A percentile compares a stretch with the other conserved stretches of the same genome.
Conservation (phyloP, 1,140 invertebrate species). For the Melitaea cinxia region DNA sequence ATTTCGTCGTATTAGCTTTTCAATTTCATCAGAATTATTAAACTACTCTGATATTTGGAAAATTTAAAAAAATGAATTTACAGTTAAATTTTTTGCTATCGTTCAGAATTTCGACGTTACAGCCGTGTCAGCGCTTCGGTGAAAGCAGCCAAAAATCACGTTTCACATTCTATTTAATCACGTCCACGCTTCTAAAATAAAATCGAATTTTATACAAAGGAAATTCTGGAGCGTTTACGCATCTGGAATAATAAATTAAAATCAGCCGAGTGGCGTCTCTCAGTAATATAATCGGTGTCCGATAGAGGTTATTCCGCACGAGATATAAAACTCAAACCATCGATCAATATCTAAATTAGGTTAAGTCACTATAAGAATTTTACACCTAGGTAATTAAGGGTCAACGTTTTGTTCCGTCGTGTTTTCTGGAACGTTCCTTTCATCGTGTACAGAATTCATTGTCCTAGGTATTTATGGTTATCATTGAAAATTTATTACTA, state of each 20-base stretch:
- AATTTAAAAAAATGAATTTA: constrained; percentile 11
- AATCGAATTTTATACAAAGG: constrained; percentile 57
- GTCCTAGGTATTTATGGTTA: constrained; percentile 25
- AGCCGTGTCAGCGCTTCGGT: constrained; percentile 36
- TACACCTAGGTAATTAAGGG: constrained; percentile 41
- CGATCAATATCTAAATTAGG: constrained; percentile 42
- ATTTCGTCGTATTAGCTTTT: neutral
- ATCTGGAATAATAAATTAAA: constrained; percentile 47
- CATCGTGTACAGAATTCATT: constrained; percentile 21
- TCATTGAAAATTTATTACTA: constrained; percentile 47
- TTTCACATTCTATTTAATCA: constrained; percentile 56
- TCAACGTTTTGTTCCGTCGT: constrained; percentile 15
- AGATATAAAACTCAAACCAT: constrained; percentile 3
- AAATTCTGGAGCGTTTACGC: constrained; percentile 45
- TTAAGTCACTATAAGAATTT: constrained; percentile 49
- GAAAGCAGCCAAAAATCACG: constrained; percentile 52
- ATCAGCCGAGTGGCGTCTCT: constrained; percentile 13
- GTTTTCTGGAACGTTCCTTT: constrained; percentile 31
- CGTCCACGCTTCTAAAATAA: constrained; percentile 46
- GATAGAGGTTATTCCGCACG: constrained; percentile 17
- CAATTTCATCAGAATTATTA: neutral
- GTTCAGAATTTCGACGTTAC: constrained; percentile 18
- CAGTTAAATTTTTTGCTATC: constrained; percentile 8
- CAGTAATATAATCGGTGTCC: constrained; percentile 16
- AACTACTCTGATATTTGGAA: neutral